Base-by-base conservation (phyloP, 1,140 invertebrate genomes). In the Drosophila auraria region DNA sequence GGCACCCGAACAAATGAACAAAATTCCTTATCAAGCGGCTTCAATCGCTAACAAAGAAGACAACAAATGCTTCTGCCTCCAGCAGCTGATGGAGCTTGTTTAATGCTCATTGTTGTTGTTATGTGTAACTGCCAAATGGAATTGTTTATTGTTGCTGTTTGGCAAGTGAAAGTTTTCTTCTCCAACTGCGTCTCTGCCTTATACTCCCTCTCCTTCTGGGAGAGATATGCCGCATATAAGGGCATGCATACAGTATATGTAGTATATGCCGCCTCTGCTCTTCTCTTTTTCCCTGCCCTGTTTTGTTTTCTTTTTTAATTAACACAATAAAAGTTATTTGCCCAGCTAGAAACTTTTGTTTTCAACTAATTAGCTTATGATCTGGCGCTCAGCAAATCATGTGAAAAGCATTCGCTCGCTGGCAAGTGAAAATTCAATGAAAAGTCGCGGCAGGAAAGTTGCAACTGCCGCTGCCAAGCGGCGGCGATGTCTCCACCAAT, bases 221-320 rank as follows among this genome's bases (percentile, higher is more conserved):
- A n/a, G 75, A 47, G 57, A 74, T 50, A 56, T 60, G 70, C 80
- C 68, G 58, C 86, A 90, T 90, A 90, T 91, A 90, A 90, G 86
- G 86, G 86, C 75, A 91, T 79, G 86, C 79, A 91, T 84, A 51
- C 15, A 51, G n/a, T n/a, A n/a, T n/a, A n/a, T n/a, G n/a, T 61
- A 36, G 33, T 36, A 23, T 78, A 53, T 64, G 66, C 61, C 4
- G 38, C 7, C 23, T 25, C 54, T 33, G 70, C 49, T 47, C 53
- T 59, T 20, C 57, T 51, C 68, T 74, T 58, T 58, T 36, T 57
- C 49, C 12, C 74, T 68, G 58, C 71, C 79, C 57, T 47, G 50
- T 50, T 80, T 90, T 90, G 82, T 90, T 90, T 86, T 82, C 72
- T 74, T 86, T 86, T 90, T 90, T 90, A 90, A 90, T 90, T 90